A percentile compares a stretch with the other conserved stretches of the same genome.
These are phyloP conservation scores for Paedocypris micromegethes DNA, from an alignment of 2,797 vertebrate genomes.

Conservation along the genomic window DNA sequence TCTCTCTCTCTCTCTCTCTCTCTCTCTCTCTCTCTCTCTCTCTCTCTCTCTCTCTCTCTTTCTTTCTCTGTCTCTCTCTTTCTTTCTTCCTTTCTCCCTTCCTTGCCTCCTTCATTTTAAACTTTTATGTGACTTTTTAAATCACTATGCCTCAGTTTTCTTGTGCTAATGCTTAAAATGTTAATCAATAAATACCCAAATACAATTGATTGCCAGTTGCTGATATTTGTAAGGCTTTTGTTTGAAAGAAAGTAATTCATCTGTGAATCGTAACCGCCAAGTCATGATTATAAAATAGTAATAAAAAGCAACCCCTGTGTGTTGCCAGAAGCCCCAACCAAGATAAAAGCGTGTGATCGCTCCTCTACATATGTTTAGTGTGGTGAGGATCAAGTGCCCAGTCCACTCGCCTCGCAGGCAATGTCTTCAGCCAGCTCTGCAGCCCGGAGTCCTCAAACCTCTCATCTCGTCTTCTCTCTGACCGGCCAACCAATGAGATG, in stretches of 20 bases:
- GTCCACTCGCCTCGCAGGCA: slow-evolving; percentile 23
- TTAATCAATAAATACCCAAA: no score
- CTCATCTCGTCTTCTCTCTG: slow-evolving; percentile 34
- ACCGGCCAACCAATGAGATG: slow-evolving; percentile 30
- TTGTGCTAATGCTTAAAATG: no score
- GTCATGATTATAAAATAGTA: background rate
- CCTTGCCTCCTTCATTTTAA: no score
- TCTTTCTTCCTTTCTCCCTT: no score
- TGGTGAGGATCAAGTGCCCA: background rate
- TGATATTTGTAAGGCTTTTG: no score
- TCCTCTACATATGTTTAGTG: slow-evolving; percentile 19
- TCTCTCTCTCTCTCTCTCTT: no score
- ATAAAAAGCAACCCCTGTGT: background rate
- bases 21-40: no score
- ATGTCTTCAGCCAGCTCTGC: slow-evolving; percentile 25
- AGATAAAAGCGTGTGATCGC: slow-evolving; percentile 14
- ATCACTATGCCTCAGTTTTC: no score
- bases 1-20: no score
- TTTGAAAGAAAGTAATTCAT: background rate
- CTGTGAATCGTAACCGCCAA: background rate
- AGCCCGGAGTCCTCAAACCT: slow-evolving; percentile 30
- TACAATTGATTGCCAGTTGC: no score
- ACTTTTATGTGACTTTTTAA: no score
- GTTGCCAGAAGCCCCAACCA: slow-evolving; percentile 1
- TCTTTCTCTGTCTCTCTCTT: no score